Percentiles rank a stretch among this genome's conserved stretches.
Evolutionary conservation across 1,140 invertebrate species (phyloP).

Genomic region (Bilobella aurantiaca): DNA sequence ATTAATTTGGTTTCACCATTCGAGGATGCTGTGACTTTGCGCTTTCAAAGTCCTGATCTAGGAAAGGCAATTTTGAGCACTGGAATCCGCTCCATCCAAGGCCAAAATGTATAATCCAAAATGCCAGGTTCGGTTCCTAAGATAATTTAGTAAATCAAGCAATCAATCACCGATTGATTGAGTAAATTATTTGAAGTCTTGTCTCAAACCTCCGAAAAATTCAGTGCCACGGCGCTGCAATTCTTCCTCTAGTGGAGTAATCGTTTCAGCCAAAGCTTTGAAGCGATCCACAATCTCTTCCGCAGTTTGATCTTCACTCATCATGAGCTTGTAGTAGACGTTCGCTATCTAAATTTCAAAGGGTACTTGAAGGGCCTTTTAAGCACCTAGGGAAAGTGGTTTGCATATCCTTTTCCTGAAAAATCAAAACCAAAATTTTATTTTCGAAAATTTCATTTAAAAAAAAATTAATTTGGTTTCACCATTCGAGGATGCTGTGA

Average conservation of each 20-base stretch:
- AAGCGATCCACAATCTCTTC: constrained; percentile 8
- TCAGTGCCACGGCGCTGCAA: constrained; percentile 32
- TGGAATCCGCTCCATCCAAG: constrained; percentile 63
- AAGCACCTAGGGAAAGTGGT: no score
- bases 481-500: constrained; percentile 41
- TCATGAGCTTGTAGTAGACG: constrained; percentile 22
- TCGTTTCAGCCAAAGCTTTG: constrained; percentile 22
- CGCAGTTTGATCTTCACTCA: not conserved
- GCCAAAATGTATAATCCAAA: constrained; percentile 84
- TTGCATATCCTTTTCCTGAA: constrained; percentile 53
- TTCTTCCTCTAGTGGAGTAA: constrained; percentile 36
- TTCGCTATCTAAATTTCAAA: constrained; percentile 18
- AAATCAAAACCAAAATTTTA: constrained; percentile 26
- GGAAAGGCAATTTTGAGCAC: constrained; percentile 24
- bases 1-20: constrained; percentile 39
- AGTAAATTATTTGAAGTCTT: not conserved
- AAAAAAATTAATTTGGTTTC: constrained; percentile 16
- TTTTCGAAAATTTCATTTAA: not conserved
- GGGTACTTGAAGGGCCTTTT: no score
- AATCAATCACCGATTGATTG: not conserved
- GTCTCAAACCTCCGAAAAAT: constrained; percentile 37
- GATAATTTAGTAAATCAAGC: not conserved
- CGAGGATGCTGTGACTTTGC: constrained; percentile 34
- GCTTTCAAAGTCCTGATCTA: constrained; percentile 24
- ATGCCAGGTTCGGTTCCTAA: constrained; percentile 52